These are phyloP conservation scores for Phaethornis superciliosus DNA, from an alignment of 2,113 vertebrate species.

Conservation along the genomic window DNA sequence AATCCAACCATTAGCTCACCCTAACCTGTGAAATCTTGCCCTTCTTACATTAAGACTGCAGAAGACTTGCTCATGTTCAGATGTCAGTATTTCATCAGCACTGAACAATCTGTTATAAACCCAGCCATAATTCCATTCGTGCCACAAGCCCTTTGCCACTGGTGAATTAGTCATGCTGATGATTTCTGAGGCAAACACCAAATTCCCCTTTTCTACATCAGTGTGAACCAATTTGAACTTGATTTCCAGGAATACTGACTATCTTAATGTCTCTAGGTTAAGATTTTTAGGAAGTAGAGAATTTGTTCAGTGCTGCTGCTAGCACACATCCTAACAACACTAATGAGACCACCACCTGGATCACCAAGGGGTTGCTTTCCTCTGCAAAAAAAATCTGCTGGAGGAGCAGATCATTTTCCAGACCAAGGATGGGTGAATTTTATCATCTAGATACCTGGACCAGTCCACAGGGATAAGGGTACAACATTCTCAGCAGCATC, in stretches of 20 bases:
- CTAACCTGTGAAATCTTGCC: slow-evolving; percentile 46
- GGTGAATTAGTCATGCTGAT: neutral
- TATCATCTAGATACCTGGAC: neutral
- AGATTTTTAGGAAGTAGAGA: neutral
- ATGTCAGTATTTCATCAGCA: slow-evolving; percentile 17
- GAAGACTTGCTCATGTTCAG: neutral
- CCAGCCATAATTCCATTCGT: neutral
- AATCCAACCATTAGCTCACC: slow-evolving; percentile 24
- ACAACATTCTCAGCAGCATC: neutral
- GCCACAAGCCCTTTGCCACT: neutral
- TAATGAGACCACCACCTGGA: neutral
- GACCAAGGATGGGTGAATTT: neutral
- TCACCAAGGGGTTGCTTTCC: rapidly evolving
- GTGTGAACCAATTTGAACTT: neutral
- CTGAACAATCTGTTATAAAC: neutral
- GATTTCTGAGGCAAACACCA: neutral
- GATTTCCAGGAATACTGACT: neutral
- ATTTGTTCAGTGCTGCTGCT: neutral
- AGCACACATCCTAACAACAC: neutral
- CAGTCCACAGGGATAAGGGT: neutral
- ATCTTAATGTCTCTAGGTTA: neutral
- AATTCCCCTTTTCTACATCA: slow-evolving; percentile 12
- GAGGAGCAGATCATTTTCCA: neutral
- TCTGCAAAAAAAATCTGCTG: neutral
- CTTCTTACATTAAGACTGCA: neutral